A percentile compares a stretch with the other conserved stretches of the same genome.
Evolutionary conservation across 2,113 vertebrate species (phyloP).

Genomic region (Terrapene triunguis): DNA sequence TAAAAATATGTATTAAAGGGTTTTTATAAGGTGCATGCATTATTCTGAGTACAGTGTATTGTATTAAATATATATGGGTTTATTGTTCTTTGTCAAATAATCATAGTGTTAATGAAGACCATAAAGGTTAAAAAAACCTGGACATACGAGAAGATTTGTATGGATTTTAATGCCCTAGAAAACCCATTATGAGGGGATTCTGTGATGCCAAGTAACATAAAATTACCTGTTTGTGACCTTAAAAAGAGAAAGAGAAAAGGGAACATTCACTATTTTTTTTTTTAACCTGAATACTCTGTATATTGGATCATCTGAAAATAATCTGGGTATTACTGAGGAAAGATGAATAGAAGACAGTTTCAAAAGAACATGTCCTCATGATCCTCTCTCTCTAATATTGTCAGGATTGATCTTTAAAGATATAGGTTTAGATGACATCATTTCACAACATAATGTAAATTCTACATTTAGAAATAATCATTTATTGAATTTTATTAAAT

Average conservation of each 20-base stretch:
- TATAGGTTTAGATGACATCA: neutral
- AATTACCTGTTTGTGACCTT: neutral
- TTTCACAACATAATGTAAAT: neutral
- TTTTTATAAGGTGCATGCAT: neutral
- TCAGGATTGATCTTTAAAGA: neutral
- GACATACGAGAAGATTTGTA: neutral
- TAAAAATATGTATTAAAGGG: constrained; percentile 20
- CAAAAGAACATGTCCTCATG: neutral
- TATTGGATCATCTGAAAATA: neutral
- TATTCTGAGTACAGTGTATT: neutral
- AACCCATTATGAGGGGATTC: neutral
- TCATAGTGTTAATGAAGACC: neutral
- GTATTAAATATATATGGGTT: neutral
- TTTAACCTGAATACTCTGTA: too few relatives aligned
- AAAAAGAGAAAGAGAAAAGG: neutral
- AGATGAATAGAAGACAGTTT: neutral
- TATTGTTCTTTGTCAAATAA: neutral
- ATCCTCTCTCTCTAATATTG: neutral
- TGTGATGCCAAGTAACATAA: neutral
- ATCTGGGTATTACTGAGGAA: neutral
- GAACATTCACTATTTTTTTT: neutral
- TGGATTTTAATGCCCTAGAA: neutral
- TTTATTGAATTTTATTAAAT: neutral
- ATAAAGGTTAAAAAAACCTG: neutral
- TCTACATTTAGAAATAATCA: neutral